Evolutionary conservation across 2,113 vertebrate genomes (phyloP).

Genomic region (Donacobius atricapilla): DNA sequence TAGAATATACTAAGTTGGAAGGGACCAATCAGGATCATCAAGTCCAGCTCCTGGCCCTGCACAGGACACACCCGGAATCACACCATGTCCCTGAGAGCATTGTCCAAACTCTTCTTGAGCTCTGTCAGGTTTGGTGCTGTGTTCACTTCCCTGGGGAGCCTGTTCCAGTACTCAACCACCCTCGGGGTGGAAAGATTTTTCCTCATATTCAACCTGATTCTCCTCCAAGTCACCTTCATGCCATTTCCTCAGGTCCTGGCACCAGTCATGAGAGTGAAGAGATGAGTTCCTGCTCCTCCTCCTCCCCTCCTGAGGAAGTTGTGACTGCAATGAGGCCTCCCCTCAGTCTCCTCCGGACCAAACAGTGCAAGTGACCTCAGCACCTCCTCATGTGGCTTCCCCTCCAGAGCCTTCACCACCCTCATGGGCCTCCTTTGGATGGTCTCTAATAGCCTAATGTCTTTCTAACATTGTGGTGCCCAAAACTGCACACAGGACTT

Average conservation of each 20-base stretch:
- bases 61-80: background rate
- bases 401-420: background rate
- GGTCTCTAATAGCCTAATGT: background rate
- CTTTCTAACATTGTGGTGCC: background rate
- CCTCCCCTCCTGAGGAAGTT: background rate
- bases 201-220: background rate
- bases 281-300: background rate
- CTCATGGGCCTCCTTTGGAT: background rate
- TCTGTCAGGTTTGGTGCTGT: background rate
- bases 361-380: background rate
- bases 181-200: background rate
- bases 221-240: background rate
- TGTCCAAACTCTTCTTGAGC: background rate
- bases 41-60: background rate
- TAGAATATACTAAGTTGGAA: background rate
- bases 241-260: background rate
- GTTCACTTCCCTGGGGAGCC: no score
- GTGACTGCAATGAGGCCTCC: background rate
- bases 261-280: background rate
- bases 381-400: background rate
- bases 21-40: fast-evolving
- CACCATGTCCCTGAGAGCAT: fast-evolving
- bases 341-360: background rate
- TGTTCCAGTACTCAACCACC: fast-evolving
- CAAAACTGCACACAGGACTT: background rate